A percentile compares a stretch with the other conserved stretches of the same genome.
These are phyloP conservation scores for Phylloscopus trochilus DNA, from an alignment of 2,113 vertebrate species.

Conservation along the genomic window DNA sequence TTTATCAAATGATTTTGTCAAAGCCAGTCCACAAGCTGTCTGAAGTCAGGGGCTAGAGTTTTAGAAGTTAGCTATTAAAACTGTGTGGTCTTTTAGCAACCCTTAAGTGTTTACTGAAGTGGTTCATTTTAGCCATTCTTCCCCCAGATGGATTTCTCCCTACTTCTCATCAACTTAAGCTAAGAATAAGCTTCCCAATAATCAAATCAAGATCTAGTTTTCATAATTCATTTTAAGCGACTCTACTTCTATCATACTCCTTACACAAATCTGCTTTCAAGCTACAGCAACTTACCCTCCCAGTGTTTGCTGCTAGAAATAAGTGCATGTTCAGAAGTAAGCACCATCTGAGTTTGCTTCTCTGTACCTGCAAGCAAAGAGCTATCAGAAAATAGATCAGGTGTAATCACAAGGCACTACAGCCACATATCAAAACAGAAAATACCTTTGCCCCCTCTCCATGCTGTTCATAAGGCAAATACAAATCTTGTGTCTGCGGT, in stretches of 20 bases:
- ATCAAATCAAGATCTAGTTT: neutral
- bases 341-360: neutral
- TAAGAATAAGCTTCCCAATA: neutral
- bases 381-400: neutral
- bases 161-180: neutral
- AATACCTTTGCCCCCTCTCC: neutral
- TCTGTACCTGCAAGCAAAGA: neutral
- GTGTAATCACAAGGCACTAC: neutral
- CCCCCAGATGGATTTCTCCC: neutral
- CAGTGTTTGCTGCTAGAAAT: neutral
- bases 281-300: neutral
- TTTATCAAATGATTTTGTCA: neutral
- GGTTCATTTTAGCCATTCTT: neutral
- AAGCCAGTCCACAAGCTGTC: neutral
- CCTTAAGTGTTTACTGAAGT: neutral
- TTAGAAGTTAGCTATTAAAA: neutral
- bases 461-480: neutral
- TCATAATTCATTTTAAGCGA: neutral
- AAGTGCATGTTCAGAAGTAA: neutral
- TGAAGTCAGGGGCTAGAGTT: neutral
- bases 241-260: neutral
- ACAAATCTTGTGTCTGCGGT: neutral
- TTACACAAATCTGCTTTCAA: neutral
- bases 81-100: neutral
- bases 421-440: neutral